Conservation (phyloP, 2,113 vertebrate genomes). For the Aviceda subcristata region DNA sequence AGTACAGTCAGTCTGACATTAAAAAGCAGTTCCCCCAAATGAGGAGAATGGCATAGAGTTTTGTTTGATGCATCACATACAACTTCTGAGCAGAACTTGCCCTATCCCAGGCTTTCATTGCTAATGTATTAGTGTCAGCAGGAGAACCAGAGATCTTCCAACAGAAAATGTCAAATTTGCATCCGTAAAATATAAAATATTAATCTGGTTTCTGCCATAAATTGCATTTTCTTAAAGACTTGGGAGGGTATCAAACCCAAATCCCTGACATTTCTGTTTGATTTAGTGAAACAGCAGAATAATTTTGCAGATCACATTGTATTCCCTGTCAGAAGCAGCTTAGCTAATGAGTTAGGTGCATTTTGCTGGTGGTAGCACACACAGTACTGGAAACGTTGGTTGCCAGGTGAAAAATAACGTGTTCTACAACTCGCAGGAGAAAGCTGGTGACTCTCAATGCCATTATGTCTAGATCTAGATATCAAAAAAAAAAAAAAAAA, state of each 20-base stretch:
- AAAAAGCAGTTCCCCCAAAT: neutral
- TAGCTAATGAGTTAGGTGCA: neutral
- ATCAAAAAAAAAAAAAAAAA: too few relatives aligned
- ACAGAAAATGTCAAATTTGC: neutral
- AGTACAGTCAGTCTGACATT: neutral
- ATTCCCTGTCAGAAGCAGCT: neutral
- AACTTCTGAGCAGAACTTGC: neutral
- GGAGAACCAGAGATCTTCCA: neutral
- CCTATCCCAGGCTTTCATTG: neutral
- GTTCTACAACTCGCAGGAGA: neutral
- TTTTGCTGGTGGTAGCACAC: neutral
- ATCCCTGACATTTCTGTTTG: neutral
- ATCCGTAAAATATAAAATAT: neutral
- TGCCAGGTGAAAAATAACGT: neutral
- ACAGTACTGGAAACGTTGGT: neutral
- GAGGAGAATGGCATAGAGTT: neutral
- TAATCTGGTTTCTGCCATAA: neutral
- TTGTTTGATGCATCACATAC: neutral
- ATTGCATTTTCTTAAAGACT: neutral
- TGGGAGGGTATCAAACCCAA: neutral
- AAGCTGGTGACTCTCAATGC: neutral
- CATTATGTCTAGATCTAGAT: neutral
- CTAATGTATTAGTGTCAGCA: neutral
- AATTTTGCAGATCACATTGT: neutral
- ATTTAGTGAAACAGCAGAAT: neutral